Evolutionary conservation across 2,888 invertebrate species (phyloP), one percentile per base, ranked within the genome.

Genomic region (Cantharis flavilabris): DNA sequence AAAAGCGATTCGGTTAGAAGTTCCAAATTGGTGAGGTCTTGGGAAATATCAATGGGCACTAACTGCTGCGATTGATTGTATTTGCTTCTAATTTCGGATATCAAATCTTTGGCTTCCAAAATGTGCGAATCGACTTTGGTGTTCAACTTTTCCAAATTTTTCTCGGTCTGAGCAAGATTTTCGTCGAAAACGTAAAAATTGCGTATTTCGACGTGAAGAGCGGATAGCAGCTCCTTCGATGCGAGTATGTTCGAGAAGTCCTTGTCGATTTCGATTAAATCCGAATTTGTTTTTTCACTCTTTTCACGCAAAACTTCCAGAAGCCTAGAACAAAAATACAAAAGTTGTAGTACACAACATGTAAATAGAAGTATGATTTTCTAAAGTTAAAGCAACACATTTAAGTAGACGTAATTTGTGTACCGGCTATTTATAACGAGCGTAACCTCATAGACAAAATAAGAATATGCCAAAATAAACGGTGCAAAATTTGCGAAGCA

Each of bases 11-110:
- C 97, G 70, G 94, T 92, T 74, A 95, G 90, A 82, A 97, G 89
- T 89, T 97, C 97, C 85, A 97, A 90, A 80, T 94, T 92, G 71
- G 95, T 96, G 82, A 97, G 90, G 89, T 95, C 93, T 88, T 95
- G 94, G 79, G 92, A 92, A 80, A 96, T 91, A 90, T 96, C 96
- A 81, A 93, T 93, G 78, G 96, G 94, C 80, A 92, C 87, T 67
- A 90, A 85, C 82, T 93, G 92, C 84, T 92, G 91, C 81, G 91
- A 89, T 80, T 91, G 90, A 76, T 91, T 90, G 89, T 94, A 94
- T 63, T 90, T 90, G 82, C 91, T 90, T 83, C 92, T 90, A 80
- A 92, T 91, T 81, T 90, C 90, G 72, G 90, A 90, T 14, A 92
- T 90, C 83, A 94, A 90, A 75, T 86, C 88, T 85, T 91, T 91